A percentile compares a stretch with the other conserved stretches of the same genome.
These are phyloP conservation scores for Sarcophaga bullata DNA, from an alignment of 1,140 invertebrate species.

Conservation along the genomic window DNA sequence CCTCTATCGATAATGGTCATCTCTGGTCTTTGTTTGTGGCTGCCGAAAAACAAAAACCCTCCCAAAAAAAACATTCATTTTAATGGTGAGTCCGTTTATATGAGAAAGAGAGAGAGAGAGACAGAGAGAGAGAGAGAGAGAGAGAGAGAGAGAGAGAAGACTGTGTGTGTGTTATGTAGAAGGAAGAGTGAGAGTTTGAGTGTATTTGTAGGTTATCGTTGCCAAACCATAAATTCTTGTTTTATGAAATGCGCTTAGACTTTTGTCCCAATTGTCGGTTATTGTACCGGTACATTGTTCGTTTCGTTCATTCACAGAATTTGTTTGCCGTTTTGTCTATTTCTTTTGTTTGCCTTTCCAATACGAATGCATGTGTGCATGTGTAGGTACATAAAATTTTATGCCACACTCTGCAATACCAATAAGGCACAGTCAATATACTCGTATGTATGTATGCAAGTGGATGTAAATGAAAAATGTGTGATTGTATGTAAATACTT, in stretches of 20 bases:
- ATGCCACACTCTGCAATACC: neutral
- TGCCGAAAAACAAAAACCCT: neutral
- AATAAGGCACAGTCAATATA: neutral
- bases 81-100: neutral
- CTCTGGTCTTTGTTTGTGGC: neutral
- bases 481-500: too few relatives aligned
- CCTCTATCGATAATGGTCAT: slow-evolving; percentile 36
- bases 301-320: neutral
- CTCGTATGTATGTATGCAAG: too few relatives aligned
- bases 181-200: neutral
- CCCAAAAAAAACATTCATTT: too few relatives aligned
- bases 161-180: too few relatives aligned
- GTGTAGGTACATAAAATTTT: neutral
- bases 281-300: slow-evolving; percentile 1
- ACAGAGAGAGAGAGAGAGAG: neutral
- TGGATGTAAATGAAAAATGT: too few relatives aligned
- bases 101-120: neutral
- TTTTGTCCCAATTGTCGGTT: slow-evolving; percentile 26
- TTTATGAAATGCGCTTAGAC: slow-evolving; percentile 37
- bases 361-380: neutral
- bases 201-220: slow-evolving; percentile 27
- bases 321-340: neutral
- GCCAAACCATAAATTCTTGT: slow-evolving; percentile 37
- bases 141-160: neutral
- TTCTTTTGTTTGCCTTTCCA: neutral